phyloP scores from a whole-genome alignment of 2,888 invertebrate species.

The Drosophila aldrichi region DNA sequence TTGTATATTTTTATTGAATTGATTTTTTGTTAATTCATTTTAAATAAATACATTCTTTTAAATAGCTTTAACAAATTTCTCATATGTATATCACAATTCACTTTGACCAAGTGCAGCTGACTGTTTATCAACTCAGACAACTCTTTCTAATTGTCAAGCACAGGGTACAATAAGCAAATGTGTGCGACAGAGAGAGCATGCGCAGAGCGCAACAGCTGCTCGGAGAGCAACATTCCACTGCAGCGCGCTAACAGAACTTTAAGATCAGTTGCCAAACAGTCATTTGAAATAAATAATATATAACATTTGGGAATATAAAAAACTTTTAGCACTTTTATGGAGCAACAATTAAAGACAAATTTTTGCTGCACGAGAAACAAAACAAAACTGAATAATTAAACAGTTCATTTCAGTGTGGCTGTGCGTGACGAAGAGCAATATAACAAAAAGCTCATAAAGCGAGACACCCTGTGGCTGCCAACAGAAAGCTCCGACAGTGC shows the following conservation, averaged over 20 bases:
- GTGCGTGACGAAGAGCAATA: background rate
- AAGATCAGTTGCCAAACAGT: conserved; percentile 30
- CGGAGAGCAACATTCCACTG: conserved; percentile 42
- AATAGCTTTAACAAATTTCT: too few species aligned
- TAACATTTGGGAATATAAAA: fast-evolving
- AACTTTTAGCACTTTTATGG: background rate
- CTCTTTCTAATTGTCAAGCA: background rate
- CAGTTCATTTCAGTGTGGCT: conserved; percentile 20
- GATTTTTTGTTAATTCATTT: background rate
- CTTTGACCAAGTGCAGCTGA: background rate
- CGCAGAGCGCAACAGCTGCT: conserved; percentile 60
- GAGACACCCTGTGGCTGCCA: conserved; percentile 33
- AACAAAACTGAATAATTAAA: conserved; percentile 29
- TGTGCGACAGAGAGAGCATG: conserved; percentile 46
- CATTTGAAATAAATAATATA: background rate
- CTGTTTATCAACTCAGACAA: background rate
- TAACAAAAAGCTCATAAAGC: conserved; percentile 12
- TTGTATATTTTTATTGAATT: too few species aligned
- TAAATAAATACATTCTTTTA: too few species aligned
- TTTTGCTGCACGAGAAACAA: background rate
- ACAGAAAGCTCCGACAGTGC: conserved; percentile 13
- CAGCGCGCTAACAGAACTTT: conserved; percentile 36
- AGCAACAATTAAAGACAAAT: background rate
- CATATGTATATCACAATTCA: background rate
- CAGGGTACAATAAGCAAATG: conserved; percentile 12